Evolutionary conservation across 2,888 invertebrate species (phyloP), one percentile per base, ranked within the genome.

Genomic region (Aporophyla lueneburgensis): DNA sequence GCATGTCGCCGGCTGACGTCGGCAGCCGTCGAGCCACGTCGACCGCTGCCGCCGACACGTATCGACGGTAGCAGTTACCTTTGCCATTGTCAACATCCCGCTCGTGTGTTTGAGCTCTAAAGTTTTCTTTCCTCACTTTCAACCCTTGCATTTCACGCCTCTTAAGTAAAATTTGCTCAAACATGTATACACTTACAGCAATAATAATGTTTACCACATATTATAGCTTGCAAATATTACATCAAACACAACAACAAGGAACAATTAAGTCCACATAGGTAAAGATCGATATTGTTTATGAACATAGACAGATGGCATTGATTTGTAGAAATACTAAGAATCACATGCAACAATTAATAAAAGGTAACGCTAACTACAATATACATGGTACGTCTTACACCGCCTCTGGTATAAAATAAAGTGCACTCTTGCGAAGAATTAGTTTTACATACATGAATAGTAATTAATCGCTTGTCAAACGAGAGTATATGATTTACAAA

Each of bases 401-500:
- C 66, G 71, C 46, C 21, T 19, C 21, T 19, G 61, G 46, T 33
- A 51, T n/a, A 10, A 63, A 79, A 56, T 33, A 66, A 61, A 61
- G 14, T 66, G 33, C 70, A 78, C 27, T 56, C 14, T 33, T 40
- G 49, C 58, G 14, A 61, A 69, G 49, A 74, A 54, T 74, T 56
- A 40, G n/a, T 54, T 59, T 70, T 40, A 59, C 66, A 71, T 81
- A 61, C 33, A 75, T 75, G 54, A 75, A 81, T 74, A 74, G 58
- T 80, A 58, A 78, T 69, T 58, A 65, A 70, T 66, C 27, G 63
- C 71, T 61, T 62, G 51, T 74, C 69, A 75, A 84, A 76, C n/a
- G 56, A 73, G 24, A 68, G 66, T 61, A 58, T 71, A 66, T 21
- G 40, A 81, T 68, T 74, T 54, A 73, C 40, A 67, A 71, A 78